Evolutionary conservation across 1,140 invertebrate genomes (phyloP), one percentile per base, ranked within the genome.

Genomic region (Ostrea denselamellosa): DNA sequence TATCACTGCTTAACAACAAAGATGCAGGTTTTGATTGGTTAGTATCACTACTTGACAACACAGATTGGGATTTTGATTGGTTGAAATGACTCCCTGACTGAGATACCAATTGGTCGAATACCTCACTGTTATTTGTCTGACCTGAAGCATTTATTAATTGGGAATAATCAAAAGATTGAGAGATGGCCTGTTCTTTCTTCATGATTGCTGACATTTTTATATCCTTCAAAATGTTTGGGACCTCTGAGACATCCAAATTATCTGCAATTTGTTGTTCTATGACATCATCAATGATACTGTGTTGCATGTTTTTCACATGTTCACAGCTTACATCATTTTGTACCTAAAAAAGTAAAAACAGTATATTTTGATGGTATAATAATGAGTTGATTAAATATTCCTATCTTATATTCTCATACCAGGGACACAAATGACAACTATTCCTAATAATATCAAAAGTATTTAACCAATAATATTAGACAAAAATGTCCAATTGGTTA

Each of bases 111-210:
- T 77, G 68, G 68, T 44, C 10, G 28, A 77, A 77, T 9, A 34
- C 28, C 2, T 77, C 68, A 77, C 68, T 77, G 14, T 77, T 77
- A 25, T 77, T 77, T 25, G 68, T 77, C 0, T 34, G 68, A 3
- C 68, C 68, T 28, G 68, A 77, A 34, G 68, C 68, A 77, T 14
- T 34, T 22, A 77, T 77, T 22, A 77, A 77, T 25, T 77, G 34
- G 0, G 68, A 77, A 14, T 77, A 77, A 34, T 77, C 68, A 28
- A 25, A 77, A 14, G 9, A 44, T 25, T 77, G 68, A 77, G 68
- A 34, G 12, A 25, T 77, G 25, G 22, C 14, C 28, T 77, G 34
- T 25, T 10, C 9, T 77, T 77, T 77, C 68, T 77, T 28, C 22
- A 8, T 2, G 5, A 14, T 10, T 28, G 34, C 68, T 8, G 14